Evolutionary conservation across 2,113 vertebrate genomes (phyloP).

Genomic region (Forbesichthys agassizii): DNA sequence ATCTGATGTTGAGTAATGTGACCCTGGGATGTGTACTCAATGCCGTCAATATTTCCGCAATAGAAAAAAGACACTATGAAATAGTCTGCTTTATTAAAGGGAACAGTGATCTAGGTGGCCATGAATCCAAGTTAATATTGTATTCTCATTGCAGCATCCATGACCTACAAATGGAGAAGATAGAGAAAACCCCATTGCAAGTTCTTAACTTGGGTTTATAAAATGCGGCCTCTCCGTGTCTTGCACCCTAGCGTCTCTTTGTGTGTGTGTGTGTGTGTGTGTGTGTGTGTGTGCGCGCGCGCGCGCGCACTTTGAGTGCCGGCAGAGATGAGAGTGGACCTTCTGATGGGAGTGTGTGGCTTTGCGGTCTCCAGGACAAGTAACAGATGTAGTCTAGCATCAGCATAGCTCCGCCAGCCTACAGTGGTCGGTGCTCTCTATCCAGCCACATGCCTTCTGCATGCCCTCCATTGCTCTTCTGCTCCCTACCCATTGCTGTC

Average conservation of each 20-base stretch:
- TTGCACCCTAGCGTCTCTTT: background rate
- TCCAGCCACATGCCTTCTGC: constrained; percentile 16
- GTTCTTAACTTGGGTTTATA: background rate
- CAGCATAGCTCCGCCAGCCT: constrained; percentile 13
- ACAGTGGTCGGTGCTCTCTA: constrained; percentile 27
- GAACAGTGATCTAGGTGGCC: background rate
- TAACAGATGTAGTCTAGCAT: constrained; percentile 24
- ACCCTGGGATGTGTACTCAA: background rate
- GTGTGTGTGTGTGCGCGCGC: background rate
- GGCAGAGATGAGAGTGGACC: constrained; percentile 17
- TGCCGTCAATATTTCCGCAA: background rate
- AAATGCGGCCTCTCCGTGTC: background rate
- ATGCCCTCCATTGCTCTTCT: constrained; percentile 17
- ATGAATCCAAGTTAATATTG: background rate
- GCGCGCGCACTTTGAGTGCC: background rate
- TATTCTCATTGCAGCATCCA: background rate
- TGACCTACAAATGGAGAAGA: no score
- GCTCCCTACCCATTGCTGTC: constrained; percentile 37
- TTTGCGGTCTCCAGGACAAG: constrained; percentile 3
- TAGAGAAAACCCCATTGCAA: background rate
- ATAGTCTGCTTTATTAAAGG: background rate
- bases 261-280: background rate
- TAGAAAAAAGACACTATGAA: background rate
- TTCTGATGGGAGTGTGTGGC: constrained; percentile 27
- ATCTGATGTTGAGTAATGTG: background rate